phyloP scores from a whole-genome alignment of 2,797 vertebrate genomes.

The Nyctalus aviator region DNA sequence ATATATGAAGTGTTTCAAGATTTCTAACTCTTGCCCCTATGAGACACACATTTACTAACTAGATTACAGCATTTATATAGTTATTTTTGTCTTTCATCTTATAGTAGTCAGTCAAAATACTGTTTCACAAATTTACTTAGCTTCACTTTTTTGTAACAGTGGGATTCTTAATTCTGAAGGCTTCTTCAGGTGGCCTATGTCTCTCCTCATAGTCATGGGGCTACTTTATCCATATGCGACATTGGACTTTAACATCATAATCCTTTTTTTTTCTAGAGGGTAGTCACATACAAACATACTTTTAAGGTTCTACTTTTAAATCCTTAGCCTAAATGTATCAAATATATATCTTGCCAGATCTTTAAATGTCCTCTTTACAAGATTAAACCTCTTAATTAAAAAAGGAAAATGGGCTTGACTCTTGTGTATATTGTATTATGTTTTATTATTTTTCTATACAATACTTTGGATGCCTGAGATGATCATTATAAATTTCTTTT shows the following conservation, averaged over 20 bases:
- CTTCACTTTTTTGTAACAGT: background rate
- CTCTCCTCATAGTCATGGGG: background rate
- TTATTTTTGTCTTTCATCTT: slow-evolving; percentile 45
- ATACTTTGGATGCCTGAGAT: slow-evolving; percentile 70
- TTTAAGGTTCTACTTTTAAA: slow-evolving; percentile 14
- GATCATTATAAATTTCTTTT: slow-evolving; percentile 82
- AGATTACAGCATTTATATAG: background rate
- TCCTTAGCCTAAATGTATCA: slow-evolving; percentile 28
- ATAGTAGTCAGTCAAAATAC: slow-evolving; percentile 32
- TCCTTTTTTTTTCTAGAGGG: background rate
- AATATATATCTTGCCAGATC: slow-evolving; percentile 48
- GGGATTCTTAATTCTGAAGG: background rate
- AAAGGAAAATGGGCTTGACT: slow-evolving; percentile 51
- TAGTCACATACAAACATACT: background rate
- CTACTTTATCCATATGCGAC: background rate
- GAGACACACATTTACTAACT: slow-evolving; percentile 32
- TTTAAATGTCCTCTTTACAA: slow-evolving; percentile 72
- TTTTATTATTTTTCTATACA: slow-evolving; percentile 80
- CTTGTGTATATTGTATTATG: slow-evolving; percentile 67
- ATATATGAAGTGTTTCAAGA: slow-evolving; percentile 20
- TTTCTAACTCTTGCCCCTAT: background rate
- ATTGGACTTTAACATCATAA: background rate
- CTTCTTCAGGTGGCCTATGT: background rate
- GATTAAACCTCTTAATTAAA: slow-evolving; percentile 74
- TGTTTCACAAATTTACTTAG: background rate